Percentiles rank a stretch among this genome's conserved stretches.
Evolutionary conservation across 1,140 invertebrate species (phyloP).

Genomic region (Drosophila kohkoa): DNA sequence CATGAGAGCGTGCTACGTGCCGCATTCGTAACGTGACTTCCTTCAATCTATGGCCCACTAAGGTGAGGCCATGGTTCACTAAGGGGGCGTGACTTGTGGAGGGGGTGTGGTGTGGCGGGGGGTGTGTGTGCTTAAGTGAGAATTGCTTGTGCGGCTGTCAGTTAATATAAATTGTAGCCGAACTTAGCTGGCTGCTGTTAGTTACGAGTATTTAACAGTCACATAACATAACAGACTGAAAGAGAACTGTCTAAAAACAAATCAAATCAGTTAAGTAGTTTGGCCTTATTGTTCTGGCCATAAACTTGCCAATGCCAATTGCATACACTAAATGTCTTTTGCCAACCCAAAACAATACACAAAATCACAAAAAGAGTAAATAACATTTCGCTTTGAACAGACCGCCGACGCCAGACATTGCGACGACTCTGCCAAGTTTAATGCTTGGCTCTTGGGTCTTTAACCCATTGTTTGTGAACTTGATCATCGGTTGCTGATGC

Average conservation of each 20-base stretch:
- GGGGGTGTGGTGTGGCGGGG: neutral
- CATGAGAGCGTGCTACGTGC: conserved; percentile 55
- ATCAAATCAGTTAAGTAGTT: conserved; percentile 15
- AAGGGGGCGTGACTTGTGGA: no score
- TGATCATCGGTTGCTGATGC: conserved; percentile 1
- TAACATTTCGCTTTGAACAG: conserved; percentile 60
- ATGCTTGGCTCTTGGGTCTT: conserved; percentile 51
- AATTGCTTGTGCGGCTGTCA: conserved; percentile 27
- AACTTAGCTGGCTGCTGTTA: neutral
- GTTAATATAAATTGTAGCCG: conserved; percentile 15
- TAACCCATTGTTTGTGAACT: conserved; percentile 52
- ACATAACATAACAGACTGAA: neutral
- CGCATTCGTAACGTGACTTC: conserved; percentile 77
- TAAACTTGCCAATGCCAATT: conserved; percentile 17
- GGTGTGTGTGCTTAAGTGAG: conserved; percentile 7
- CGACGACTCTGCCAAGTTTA: conserved; percentile 49
- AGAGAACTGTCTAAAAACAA: neutral
- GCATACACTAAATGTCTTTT: no score
- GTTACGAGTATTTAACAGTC: conserved; percentile 17
- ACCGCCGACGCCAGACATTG: conserved; percentile 69
- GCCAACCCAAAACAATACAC: neutral
- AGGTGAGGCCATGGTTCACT: conserved; percentile 4
- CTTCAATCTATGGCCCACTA: conserved; percentile 66
- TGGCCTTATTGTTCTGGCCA: neutral
- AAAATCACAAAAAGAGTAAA: conserved; percentile 9